These are phyloP conservation scores for Stenotaenia linearis DNA, from an alignment of 2,888 invertebrate species.

Conservation along the genomic window DNA sequence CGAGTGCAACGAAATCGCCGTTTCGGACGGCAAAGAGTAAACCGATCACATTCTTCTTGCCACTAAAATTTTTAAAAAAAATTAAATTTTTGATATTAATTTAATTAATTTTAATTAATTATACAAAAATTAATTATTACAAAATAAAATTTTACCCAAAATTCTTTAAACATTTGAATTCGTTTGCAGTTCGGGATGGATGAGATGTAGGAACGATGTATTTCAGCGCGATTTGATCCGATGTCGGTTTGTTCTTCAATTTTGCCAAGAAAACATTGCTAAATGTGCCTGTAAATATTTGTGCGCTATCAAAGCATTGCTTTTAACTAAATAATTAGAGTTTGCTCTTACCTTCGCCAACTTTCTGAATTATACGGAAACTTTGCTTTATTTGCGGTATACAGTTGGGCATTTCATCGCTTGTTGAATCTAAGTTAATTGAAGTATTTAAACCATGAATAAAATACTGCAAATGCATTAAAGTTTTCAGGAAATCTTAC, in stretches of 20 bases:
- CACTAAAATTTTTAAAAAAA: conserved; percentile 54
- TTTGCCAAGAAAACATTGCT: conserved; percentile 78
- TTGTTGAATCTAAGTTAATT: background rate
- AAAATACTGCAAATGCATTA: too few relatives aligned
- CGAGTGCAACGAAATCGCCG: conserved; percentile 72
- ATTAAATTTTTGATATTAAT: background rate
- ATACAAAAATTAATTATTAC: background rate
- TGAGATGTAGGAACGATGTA: conserved; percentile 81
- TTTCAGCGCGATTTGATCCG: conserved; percentile 66
- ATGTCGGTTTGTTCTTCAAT: conserved; percentile 49
- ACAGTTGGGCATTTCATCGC: background rate
- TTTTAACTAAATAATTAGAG: background rate
- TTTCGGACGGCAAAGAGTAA: conserved; percentile 70
- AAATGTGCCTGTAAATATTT: conserved; percentile 61
- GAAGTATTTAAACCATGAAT: too few relatives aligned
- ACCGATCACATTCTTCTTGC: conserved; percentile 72
- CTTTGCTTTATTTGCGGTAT: background rate
- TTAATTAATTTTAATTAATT: too few relatives aligned
- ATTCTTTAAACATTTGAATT: conserved; percentile 65
- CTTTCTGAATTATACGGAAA: conserved; percentile 3
- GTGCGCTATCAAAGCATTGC: background rate
- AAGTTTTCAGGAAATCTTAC: background rate
- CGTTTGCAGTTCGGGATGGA: conserved; percentile 72
- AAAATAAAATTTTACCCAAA: conserved; percentile 44
- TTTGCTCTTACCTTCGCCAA: background rate